Conservation (phyloP, 2,797 vertebrate species). For the Neosilurus mollespiculum region DNA sequence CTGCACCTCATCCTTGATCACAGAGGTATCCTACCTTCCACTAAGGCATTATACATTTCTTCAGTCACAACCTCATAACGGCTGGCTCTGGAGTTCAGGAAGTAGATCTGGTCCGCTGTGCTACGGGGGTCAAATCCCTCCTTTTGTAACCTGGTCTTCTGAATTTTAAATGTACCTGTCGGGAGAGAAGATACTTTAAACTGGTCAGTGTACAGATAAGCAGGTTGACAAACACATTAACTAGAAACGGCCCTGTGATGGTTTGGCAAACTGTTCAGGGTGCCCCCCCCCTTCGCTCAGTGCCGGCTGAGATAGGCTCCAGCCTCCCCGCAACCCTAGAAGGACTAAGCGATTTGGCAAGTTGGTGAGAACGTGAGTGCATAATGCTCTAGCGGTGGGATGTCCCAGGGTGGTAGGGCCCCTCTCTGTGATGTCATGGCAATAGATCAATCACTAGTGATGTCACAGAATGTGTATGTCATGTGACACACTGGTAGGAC, state of each 20-base stretch:
- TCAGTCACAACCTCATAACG: slow-evolving; percentile 76
- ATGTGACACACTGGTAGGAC: too few species aligned
- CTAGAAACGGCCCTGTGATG: background rate
- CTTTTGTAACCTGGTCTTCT: slow-evolving; percentile 80
- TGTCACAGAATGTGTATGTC: too few species aligned
- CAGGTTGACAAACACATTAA: background rate
- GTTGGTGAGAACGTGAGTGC: too few species aligned
- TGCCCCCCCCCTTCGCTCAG: too few species aligned
- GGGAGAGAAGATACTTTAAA: background rate
- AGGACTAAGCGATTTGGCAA: too few species aligned
- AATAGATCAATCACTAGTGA: too few species aligned
- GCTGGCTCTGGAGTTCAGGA: slow-evolving; percentile 75
- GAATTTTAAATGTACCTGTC: slow-evolving; percentile 88
- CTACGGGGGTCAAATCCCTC: slow-evolving; percentile 78
- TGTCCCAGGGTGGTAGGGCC: too few species aligned
- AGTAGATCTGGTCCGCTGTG: slow-evolving; percentile 76
- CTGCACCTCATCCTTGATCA: slow-evolving; percentile 61
- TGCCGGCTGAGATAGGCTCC: too few species aligned
- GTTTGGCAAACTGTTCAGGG: too few species aligned
- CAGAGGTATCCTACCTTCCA: slow-evolving; percentile 70
- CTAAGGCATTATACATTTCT: slow-evolving; percentile 69
- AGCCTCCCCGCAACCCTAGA: too few species aligned
- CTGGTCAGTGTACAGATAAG: background rate
- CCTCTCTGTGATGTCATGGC: too few species aligned
- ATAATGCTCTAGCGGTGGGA: too few species aligned